Evolutionary conservation across 2,888 invertebrate genomes (phyloP).

Genomic region (Pseudococcus viburni): DNA sequence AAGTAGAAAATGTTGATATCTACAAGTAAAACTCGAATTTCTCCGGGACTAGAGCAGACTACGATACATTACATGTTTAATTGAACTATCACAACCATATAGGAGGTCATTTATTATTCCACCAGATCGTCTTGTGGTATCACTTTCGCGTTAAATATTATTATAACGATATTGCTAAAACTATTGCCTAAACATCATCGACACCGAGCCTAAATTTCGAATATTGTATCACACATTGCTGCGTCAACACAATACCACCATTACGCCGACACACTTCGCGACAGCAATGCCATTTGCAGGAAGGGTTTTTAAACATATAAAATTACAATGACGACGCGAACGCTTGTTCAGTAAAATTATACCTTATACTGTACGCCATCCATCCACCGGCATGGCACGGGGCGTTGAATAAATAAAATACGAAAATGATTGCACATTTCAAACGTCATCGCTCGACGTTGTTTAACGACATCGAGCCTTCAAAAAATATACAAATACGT

Average conservation of each 20-base stretch:
- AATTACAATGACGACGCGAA: not conserved
- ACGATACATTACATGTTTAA: not conserved
- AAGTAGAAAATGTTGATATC: no score
- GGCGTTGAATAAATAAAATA: conserved; percentile 25
- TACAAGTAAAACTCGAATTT: no score
- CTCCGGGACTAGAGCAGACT: no score
- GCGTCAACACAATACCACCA: not conserved
- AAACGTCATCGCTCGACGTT: not conserved
- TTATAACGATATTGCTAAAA: not conserved
- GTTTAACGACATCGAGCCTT: not conserved
- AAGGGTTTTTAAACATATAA: not conserved
- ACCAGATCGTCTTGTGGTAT: not conserved
- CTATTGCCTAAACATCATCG: not conserved
- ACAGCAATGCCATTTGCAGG: not conserved
- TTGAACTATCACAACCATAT: not conserved
- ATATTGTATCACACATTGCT: not conserved
- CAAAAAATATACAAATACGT: no score
- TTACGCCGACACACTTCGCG: not conserved
- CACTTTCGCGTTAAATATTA: not conserved
- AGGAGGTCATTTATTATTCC: not conserved
- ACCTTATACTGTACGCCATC: not conserved
- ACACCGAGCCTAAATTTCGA: not conserved
- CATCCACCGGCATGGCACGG: not conserved
- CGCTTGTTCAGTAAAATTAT: not conserved
- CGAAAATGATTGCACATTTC: conserved; percentile 17